These are phyloP conservation scores for Stigmatopora nigra DNA, from an alignment of 2,113 vertebrate species.

Conservation along the genomic window DNA sequence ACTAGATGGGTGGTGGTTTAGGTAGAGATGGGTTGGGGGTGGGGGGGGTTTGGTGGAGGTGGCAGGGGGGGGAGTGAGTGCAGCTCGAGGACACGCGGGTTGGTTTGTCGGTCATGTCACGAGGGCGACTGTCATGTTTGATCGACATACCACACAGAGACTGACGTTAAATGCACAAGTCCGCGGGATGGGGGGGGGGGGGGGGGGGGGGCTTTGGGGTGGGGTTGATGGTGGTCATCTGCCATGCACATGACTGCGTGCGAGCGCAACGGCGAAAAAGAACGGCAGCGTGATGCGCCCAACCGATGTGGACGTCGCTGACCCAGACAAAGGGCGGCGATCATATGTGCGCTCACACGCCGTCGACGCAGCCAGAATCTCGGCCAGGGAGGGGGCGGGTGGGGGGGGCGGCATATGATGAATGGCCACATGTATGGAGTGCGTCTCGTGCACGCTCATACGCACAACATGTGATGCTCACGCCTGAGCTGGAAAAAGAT, in stretches of 20 bases:
- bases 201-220: neutral
- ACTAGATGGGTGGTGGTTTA: conserved; percentile 16
- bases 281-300: conserved; percentile 17
- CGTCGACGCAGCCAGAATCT: conserved; percentile 16
- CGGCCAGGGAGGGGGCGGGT: neutral
- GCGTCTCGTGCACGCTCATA: conserved; percentile 19
- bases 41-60: conserved; percentile 9
- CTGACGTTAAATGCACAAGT: conserved; percentile 34
- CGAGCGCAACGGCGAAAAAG: neutral
- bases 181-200: conserved; percentile 13
- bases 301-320: conserved; percentile 37
- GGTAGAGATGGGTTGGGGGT: conserved; percentile 12
- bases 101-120: conserved; percentile 43
- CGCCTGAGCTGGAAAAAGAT: conserved; percentile 23
- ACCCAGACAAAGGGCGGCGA: conserved; percentile 59
- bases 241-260: conserved; percentile 44
- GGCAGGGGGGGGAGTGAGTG: conserved; percentile 14
- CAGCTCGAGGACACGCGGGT: conserved; percentile 48
- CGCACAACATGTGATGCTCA: conserved; percentile 17
- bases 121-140: conserved; percentile 43
- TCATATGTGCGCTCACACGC: conserved; percentile 50
- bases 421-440: conserved; percentile 11
- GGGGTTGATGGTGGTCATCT: conserved; percentile 28
- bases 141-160: conserved; percentile 37
- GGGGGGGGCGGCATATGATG: conserved; percentile 5